Evolutionary conservation across 2,888 invertebrate species (phyloP).

Genomic region (Hofmannophila pseudospretella): DNA sequence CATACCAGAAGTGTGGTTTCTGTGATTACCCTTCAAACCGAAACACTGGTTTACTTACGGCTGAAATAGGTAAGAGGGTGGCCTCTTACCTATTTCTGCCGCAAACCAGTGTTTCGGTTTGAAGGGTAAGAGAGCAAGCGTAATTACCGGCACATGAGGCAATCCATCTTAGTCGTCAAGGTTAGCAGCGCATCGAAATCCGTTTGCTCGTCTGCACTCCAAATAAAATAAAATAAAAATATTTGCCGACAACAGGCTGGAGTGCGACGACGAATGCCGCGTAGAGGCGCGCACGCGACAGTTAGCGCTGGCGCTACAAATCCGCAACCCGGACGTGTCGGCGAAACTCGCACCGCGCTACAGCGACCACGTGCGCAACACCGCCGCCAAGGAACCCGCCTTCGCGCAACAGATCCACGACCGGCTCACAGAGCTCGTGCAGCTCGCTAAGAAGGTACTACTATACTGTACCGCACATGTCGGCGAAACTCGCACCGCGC

Average conservation of each 20-base stretch:
- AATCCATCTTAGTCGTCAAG: too few species aligned
- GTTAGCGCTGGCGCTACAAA: slow-evolving; percentile 93
- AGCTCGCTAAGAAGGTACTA: slow-evolving; percentile 88
- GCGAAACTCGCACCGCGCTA: slow-evolving; percentile 90
- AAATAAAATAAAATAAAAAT: too few species aligned
- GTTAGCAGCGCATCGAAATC: too few species aligned
- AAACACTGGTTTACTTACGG: too few species aligned
- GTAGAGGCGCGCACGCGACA: slow-evolving; percentile 91
- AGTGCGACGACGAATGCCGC: slow-evolving; percentile 96
- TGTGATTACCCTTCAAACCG: too few species aligned
- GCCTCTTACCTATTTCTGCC: too few species aligned
- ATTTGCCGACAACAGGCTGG: slow-evolving; percentile 81
- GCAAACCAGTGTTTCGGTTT: too few species aligned
- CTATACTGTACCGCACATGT: slow-evolving; percentile 85
- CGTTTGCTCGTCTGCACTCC: too few species aligned
- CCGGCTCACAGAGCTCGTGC: slow-evolving; percentile 89
- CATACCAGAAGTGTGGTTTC: too few species aligned
- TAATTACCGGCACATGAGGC: too few species aligned
- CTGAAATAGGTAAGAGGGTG: too few species aligned
- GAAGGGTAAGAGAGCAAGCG: too few species aligned
- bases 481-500: slow-evolving; percentile 87
- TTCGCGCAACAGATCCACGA: slow-evolving; percentile 92
- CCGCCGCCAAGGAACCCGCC: slow-evolving; percentile 87
- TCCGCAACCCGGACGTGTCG: slow-evolving; percentile 91
- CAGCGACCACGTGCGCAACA: slow-evolving; percentile 89